Conservation (phyloP, 2,797 vertebrate genomes). For the Danio albolineatus region DNA sequence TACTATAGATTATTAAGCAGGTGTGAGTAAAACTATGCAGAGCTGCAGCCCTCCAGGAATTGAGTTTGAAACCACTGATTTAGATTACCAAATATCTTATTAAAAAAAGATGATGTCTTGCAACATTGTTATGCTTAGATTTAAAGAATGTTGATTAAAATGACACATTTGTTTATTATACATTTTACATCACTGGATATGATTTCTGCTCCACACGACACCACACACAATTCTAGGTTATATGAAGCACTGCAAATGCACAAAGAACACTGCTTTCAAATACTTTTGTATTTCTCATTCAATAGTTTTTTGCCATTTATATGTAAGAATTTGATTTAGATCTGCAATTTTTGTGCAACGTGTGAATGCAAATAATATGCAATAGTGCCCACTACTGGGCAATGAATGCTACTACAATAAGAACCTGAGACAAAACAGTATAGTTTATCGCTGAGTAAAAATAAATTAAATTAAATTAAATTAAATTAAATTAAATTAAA, state of each 20-base stretch:
- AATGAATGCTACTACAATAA: background rate
- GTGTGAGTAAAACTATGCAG: too few species aligned
- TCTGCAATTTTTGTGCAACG: background rate
- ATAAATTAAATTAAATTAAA: too few species aligned
- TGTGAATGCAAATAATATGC: background rate
- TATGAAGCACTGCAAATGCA: background rate
- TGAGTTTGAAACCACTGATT: too few species aligned
- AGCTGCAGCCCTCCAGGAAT: too few species aligned
- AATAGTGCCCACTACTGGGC: background rate
- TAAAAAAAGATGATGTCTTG: too few species aligned
- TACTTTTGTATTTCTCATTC: background rate
- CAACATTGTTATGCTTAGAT: too few species aligned
- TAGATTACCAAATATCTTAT: background rate
- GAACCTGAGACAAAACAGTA: background rate
- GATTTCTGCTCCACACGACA: background rate
- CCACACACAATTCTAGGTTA: too few species aligned
- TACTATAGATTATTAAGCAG: too few species aligned
- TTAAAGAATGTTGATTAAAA: too few species aligned
- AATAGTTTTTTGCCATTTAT: background rate
- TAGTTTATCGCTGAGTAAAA: background rate
- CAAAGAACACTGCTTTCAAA: background rate
- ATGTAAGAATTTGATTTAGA: background rate
- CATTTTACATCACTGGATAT: background rate
- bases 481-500: too few species aligned
- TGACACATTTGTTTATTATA: background rate